These are phyloP conservation scores for Paraplagusia blochii DNA, from an alignment of 2,113 vertebrate species.

Conservation along the genomic window DNA sequence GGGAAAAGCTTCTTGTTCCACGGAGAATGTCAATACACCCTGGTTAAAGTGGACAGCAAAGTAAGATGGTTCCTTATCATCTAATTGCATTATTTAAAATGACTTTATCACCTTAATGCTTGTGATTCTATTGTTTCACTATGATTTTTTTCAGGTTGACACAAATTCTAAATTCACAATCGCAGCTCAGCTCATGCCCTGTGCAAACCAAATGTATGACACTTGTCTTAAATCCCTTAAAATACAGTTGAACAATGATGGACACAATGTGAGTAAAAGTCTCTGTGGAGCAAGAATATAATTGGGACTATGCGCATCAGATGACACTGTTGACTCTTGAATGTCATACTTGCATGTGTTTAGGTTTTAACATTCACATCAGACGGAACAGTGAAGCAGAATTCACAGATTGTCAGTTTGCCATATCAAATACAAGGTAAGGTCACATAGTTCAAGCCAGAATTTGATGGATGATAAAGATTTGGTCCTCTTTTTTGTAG, in stretches of 20 bases:
- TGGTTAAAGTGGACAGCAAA: constrained; percentile 80
- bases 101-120: no score
- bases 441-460: constrained; percentile 5
- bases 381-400: constrained; percentile 83
- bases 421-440: constrained; percentile 84
- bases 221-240: constrained; percentile 87
- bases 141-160: constrained; percentile 68
- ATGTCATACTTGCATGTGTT: constrained; percentile 17
- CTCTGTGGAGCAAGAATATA: not conserved
- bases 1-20: constrained; percentile 90
- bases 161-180: constrained; percentile 73
- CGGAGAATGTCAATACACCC: constrained; percentile 88
- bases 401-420: constrained; percentile 78
- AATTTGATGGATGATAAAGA: not conserved
- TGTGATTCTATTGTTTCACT: no score
- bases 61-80: constrained; percentile 2
- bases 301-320: not conserved
- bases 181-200: constrained; percentile 82
- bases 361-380: constrained; percentile 80
- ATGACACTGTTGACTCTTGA: not conserved
- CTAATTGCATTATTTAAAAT: not conserved
- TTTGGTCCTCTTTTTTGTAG: constrained; percentile 65
- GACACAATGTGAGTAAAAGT: constrained; percentile 75
- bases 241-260: constrained; percentile 78
- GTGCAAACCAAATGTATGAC: constrained; percentile 79